Evolutionary conservation across 2,113 vertebrate species (phyloP).

Genomic region (Noturus placidus): DNA sequence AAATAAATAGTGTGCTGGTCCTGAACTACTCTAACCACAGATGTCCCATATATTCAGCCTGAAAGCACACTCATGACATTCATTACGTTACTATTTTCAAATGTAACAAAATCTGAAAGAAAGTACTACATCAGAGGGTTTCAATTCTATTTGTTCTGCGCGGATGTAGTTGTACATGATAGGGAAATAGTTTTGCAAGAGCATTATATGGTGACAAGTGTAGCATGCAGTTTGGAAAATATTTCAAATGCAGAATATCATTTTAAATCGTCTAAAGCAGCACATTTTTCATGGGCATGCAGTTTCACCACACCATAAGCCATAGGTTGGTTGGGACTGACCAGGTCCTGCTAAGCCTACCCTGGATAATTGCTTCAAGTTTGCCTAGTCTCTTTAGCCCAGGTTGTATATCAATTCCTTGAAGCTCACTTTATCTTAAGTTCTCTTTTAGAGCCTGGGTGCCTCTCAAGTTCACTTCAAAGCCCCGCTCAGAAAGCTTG

Average conservation of each 20-base stretch:
- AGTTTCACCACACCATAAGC: background rate
- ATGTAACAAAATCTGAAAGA: background rate
- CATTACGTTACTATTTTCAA: background rate
- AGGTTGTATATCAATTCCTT: conserved; percentile 70
- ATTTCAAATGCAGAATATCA: background rate
- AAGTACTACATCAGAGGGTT: background rate
- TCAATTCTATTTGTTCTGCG: background rate
- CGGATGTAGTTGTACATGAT: background rate
- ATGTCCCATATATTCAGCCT: background rate
- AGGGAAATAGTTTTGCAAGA: background rate
- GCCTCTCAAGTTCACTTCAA: conserved; percentile 72
- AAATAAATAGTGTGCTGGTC: background rate
- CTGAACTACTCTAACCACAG: background rate
- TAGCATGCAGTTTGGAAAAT: background rate
- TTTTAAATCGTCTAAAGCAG: background rate
- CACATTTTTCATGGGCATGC: background rate
- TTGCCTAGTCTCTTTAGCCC: conserved; percentile 62
- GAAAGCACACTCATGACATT: background rate
- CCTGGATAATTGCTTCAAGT: conserved; percentile 72
- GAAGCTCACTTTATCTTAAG: conserved; percentile 71
- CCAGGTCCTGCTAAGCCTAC: conserved; percentile 47
- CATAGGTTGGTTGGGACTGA: background rate
- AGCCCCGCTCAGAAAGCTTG: conserved; percentile 65
- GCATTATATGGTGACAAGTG: background rate
- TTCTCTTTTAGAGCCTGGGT: conserved; percentile 62